Conservation (phyloP, 2,113 vertebrate species). For the Erythrocercus mccallii region DNA sequence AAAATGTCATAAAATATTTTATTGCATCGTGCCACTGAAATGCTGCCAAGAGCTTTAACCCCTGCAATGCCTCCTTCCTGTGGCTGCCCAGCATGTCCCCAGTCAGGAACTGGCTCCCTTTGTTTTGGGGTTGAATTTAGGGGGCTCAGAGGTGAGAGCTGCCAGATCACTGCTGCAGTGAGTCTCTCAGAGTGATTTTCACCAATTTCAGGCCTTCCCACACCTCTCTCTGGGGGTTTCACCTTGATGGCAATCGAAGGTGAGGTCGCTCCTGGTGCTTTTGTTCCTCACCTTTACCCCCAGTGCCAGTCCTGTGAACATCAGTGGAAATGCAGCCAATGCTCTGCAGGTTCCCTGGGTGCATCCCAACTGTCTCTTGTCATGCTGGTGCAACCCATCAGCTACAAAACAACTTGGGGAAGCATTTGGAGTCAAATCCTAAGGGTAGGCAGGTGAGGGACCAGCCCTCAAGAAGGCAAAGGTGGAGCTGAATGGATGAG, state of each 20-base stretch:
- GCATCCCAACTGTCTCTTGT: accelerated
- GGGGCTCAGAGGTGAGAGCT: not conserved
- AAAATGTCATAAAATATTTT: conserved; percentile 56
- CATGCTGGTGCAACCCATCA: not conserved
- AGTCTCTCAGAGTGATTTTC: not conserved
- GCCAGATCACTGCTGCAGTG: not conserved
- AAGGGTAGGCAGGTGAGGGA: not conserved
- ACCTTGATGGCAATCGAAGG: not conserved
- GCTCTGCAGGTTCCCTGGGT: not conserved
- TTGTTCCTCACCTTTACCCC: not conserved
- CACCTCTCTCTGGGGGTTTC: not conserved
- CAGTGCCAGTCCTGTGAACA: not conserved
- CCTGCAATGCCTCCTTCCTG: not conserved
- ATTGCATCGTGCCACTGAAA: not conserved
- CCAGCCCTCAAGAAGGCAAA: not conserved
- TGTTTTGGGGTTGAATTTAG: not conserved
- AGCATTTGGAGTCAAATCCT: not conserved
- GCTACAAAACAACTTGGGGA: not conserved
- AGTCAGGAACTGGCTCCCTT: not conserved
- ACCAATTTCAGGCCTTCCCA: not conserved
- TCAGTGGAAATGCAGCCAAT: not conserved
- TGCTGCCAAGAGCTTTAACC: conserved; percentile 51
- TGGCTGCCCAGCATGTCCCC: accelerated
- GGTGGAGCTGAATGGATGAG: not conserved
- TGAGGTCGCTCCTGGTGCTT: not conserved